These are phyloP conservation scores for Clarias pachynema DNA, from an alignment of 2,797 vertebrate genomes.

Conservation along the genomic window DNA sequence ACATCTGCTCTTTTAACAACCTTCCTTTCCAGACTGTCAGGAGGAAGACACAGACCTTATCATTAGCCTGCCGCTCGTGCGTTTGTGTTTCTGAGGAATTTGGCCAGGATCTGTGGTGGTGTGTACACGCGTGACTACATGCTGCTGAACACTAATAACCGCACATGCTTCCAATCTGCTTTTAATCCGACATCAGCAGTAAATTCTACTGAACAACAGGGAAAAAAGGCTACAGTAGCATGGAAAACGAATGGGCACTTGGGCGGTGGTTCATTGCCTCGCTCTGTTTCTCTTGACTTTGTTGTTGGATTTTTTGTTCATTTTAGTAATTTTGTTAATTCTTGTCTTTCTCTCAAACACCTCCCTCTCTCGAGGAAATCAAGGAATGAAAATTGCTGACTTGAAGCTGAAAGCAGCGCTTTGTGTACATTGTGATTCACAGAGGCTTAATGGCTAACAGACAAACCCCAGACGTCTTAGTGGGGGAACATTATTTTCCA, in stretches of 20 bases:
- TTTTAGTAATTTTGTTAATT: not conserved
- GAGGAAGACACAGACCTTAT: constrained; percentile 60
- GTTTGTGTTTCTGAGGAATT: constrained; percentile 27
- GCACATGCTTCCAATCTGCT: constrained; percentile 20
- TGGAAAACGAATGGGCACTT: not conserved
- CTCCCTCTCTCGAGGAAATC: not conserved
- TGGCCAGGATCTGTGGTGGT: not conserved
- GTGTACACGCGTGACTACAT: not conserved
- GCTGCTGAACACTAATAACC: constrained; percentile 11
- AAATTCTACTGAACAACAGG: constrained; percentile 5
- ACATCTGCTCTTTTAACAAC: constrained; percentile 74
- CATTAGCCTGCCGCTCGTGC: constrained; percentile 61
- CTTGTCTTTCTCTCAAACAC: not conserved
- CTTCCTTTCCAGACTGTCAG: constrained; percentile 58
- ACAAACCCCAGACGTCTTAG: not conserved
- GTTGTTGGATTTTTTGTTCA: not conserved
- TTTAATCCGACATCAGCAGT: constrained; percentile 23
- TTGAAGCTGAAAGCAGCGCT: not conserved
- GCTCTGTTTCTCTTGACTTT: not conserved
- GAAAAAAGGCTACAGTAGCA: not conserved
- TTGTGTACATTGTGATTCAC: not conserved
- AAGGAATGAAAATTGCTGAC: constrained; percentile 12
- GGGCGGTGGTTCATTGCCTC: not conserved
- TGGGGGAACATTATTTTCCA: not conserved
- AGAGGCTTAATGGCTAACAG: not conserved